phyloP scores from a whole-genome alignment of 1,140 invertebrate species.

The Thaumetopoea pityocampa region DNA sequence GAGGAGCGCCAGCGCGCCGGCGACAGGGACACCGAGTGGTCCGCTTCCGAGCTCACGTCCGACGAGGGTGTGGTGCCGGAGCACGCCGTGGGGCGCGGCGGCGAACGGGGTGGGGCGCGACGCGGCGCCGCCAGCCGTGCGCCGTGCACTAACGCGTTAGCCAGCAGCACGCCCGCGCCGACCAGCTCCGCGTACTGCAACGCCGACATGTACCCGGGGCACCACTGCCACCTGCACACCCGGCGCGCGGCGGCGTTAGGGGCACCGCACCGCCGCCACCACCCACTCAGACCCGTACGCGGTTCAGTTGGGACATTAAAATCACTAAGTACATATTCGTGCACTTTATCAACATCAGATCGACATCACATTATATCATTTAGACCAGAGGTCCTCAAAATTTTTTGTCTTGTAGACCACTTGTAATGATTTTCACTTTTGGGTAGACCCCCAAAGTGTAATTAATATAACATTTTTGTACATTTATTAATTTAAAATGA shows the following conservation, averaged over 20 bases:
- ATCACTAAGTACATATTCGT: too few relatives aligned
- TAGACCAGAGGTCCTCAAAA: too few relatives aligned
- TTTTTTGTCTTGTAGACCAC: too few relatives aligned
- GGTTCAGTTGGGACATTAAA: too few relatives aligned
- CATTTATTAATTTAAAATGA: too few relatives aligned
- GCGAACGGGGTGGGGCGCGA: constrained; percentile 15
- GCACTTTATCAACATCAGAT: too few relatives aligned
- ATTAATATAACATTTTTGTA: too few relatives aligned
- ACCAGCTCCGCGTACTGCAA: constrained; percentile 42
- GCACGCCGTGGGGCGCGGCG: constrained; percentile 15
- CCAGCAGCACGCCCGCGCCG: constrained; percentile 30
- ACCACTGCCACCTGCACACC: constrained; percentile 38
- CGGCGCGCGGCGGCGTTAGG: neutral
- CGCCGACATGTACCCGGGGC: constrained; percentile 37
- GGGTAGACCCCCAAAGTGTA: too few relatives aligned
- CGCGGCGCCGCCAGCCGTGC: constrained; percentile 22
- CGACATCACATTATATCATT: too few relatives aligned
- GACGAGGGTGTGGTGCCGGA: constrained; percentile 32
- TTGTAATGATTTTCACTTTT: too few relatives aligned
- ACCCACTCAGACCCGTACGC: neutral
- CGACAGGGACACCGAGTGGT: too few relatives aligned
- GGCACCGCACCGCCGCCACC: neutral
- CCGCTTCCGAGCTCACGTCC: too few relatives aligned
- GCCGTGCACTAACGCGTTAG: constrained; percentile 40
- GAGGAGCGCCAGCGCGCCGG: constrained; percentile 21